A percentile compares a stretch with the other conserved stretches of the same genome.
phyloP scores from a whole-genome alignment of 1,140 invertebrate species.

The Wasmannia auropunctata region DNA sequence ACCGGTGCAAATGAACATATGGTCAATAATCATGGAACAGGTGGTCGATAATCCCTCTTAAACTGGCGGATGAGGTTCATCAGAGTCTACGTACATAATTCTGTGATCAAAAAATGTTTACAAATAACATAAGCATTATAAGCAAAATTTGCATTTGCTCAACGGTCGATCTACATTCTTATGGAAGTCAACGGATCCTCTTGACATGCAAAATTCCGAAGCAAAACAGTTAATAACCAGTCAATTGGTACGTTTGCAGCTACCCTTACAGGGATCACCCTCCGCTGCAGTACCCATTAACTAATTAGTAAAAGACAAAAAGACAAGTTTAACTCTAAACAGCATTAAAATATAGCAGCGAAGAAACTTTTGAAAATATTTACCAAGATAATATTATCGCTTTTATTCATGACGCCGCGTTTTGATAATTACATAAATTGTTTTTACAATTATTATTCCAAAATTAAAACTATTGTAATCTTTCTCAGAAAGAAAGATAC shows the following conservation, averaged over 20 bases:
- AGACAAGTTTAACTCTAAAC: constrained; percentile 27
- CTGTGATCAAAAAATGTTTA: constrained; percentile 37
- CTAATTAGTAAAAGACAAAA: constrained; percentile 66
- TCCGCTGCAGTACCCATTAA: constrained; percentile 73
- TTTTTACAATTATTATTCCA: constrained; percentile 32
- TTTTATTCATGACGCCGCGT: background rate
- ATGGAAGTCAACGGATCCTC: background rate
- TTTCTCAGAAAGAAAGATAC: background rate
- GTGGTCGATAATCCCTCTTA: constrained; percentile 43
- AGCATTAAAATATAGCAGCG: constrained; percentile 3
- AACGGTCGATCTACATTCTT: constrained; percentile 10
- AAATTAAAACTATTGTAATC: background rate
- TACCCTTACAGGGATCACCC: constrained; percentile 71
- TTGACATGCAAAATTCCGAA: constrained; percentile 75
- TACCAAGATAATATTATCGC: background rate
- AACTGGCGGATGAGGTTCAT: constrained; percentile 15
- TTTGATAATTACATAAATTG: background rate
- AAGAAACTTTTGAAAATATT: constrained; percentile 8
- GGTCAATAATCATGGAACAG: too few species aligned
- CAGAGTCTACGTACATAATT: constrained; percentile 24
- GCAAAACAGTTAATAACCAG: constrained; percentile 78
- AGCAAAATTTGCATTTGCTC: constrained; percentile 19
- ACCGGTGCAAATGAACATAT: background rate
- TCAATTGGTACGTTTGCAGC: constrained; percentile 79
- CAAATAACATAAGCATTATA: constrained; percentile 26